A percentile compares a stretch with the other conserved stretches of the same genome.
Conservation (phyloP, 1,140 invertebrate genomes). For the Pinna nobilis region DNA sequence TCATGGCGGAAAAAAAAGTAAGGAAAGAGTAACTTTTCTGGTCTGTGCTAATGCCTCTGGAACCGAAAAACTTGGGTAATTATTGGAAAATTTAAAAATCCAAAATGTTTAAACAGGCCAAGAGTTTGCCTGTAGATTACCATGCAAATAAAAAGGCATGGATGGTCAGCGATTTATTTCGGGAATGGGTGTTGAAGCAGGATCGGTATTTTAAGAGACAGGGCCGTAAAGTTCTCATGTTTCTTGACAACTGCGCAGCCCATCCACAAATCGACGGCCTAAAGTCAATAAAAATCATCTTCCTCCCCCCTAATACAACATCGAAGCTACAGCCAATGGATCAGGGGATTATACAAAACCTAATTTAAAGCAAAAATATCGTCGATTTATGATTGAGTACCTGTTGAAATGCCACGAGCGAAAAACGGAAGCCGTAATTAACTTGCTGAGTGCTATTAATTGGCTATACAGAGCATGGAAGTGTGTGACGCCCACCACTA, state of each 20-base stretch:
- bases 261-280: slow-evolving; percentile 64
- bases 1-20: slow-evolving; percentile 46
- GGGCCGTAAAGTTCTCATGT: slow-evolving; percentile 72
- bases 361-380: slow-evolving; percentile 37
- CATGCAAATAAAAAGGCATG: slow-evolving; percentile 49
- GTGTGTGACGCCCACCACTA: too few species aligned
- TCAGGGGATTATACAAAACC: slow-evolving; percentile 73
- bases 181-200: slow-evolving; percentile 46
- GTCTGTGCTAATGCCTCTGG: slow-evolving; percentile 48
- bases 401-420: too few species aligned
- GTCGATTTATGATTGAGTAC: too few species aligned
- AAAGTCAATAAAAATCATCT: slow-evolving; percentile 71
- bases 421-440: too few species aligned
- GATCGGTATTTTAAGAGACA: slow-evolving; percentile 32
- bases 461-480: too few species aligned
- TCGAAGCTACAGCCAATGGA: slow-evolving; percentile 75
- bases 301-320: slow-evolving; percentile 75
- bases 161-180: slow-evolving; percentile 54
- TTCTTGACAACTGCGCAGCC: slow-evolving; percentile 76
- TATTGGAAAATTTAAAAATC: slow-evolving; percentile 51
- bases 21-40: slow-evolving; percentile 54
- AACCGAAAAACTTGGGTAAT: slow-evolving; percentile 50
- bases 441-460: too few species aligned
- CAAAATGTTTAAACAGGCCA: slow-evolving; percentile 37
- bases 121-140: slow-evolving; percentile 46